Evolutionary conservation across 2,888 invertebrate genomes (phyloP).

Genomic region (Horisme vitalbata): DNA sequence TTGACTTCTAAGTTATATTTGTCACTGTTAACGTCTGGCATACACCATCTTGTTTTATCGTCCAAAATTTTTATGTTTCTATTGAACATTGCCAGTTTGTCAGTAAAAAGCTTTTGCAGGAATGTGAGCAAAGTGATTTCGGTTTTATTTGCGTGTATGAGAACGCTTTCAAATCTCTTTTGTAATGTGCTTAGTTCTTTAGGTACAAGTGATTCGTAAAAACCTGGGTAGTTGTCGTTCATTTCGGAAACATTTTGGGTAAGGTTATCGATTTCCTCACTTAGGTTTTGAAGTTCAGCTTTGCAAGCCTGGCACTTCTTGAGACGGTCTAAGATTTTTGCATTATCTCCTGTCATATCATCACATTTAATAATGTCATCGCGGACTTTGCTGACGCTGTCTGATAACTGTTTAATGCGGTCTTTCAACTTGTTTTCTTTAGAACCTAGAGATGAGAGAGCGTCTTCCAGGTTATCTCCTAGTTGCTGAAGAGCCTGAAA

Average conservation of each 20-base stretch:
- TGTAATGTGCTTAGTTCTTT: slow-evolving; percentile 93
- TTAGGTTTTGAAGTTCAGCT: slow-evolving; percentile 86
- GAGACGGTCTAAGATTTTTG: slow-evolving; percentile 90
- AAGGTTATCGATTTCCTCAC: slow-evolving; percentile 86
- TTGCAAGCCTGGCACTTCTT: slow-evolving; percentile 89
- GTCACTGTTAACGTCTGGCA: slow-evolving; percentile 94
- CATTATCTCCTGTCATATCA: slow-evolving; percentile 93
- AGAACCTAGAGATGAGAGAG: slow-evolving; percentile 88
- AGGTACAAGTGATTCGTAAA: slow-evolving; percentile 88
- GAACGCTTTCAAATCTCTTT: slow-evolving; percentile 91
- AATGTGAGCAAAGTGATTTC: slow-evolving; percentile 90
- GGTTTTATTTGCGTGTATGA: slow-evolving; percentile 91
- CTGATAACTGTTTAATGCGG: slow-evolving; percentile 87
- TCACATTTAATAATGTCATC: slow-evolving; percentile 95
- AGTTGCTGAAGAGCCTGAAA: slow-evolving; percentile 89
- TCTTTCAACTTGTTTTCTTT: slow-evolving; percentile 88
- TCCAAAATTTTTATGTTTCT: slow-evolving; percentile 90
- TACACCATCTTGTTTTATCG: slow-evolving; percentile 96
- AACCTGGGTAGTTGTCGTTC: slow-evolving; percentile 88
- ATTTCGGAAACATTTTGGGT: slow-evolving; percentile 87
- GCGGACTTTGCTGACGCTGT: slow-evolving; percentile 87
- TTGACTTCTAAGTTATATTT: slow-evolving; percentile 96
- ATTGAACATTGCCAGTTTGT: slow-evolving; percentile 91
- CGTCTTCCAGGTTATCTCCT: slow-evolving; percentile 88
- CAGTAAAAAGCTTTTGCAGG: slow-evolving; percentile 93